These are phyloP conservation scores for Mormyrops attenuatus DNA, from an alignment of 2,797 vertebrate genomes.

Conservation along the genomic window DNA sequence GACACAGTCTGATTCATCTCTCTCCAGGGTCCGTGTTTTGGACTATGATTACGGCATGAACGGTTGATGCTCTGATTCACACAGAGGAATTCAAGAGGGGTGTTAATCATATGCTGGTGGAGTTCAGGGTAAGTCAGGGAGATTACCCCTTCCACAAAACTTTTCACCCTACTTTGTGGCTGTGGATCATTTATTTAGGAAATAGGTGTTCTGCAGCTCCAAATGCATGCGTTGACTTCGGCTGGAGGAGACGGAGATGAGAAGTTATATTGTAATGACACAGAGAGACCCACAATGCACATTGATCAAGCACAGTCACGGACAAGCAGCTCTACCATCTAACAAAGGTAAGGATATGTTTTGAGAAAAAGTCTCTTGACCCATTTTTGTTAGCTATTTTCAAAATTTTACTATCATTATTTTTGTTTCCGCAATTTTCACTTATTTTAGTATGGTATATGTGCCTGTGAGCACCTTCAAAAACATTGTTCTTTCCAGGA, in stretches of 20 bases:
- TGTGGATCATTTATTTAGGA: slow-evolving; percentile 1
- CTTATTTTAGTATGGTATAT: neutral
- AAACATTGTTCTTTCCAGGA: neutral
- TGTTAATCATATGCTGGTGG: slow-evolving; percentile 34
- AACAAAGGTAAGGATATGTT: neutral
- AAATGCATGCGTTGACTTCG: neutral
- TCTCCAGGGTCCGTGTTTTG: slow-evolving; percentile 63
- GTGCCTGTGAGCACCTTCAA: neutral
- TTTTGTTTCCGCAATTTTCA: neutral
- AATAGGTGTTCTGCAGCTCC: neutral
- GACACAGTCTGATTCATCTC: slow-evolving; percentile 58
- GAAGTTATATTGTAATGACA: neutral
- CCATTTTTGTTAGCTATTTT: neutral
- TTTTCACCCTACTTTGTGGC: slow-evolving; percentile 50
- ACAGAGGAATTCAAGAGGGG: slow-evolving; percentile 64
- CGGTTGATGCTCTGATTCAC: slow-evolving; percentile 55
- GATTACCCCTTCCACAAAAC: slow-evolving; percentile 45
- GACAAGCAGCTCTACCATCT: neutral
- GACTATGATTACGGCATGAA: slow-evolving; percentile 56
- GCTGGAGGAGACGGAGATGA: neutral
- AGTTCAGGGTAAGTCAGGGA: slow-evolving; percentile 40
- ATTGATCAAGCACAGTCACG: neutral
- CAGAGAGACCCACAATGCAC: neutral
- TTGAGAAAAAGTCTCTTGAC: neutral
- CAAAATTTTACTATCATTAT: neutral